Conservation (phyloP, 2,888 invertebrate genomes). For the Eupithecia subumbrata region DNA sequence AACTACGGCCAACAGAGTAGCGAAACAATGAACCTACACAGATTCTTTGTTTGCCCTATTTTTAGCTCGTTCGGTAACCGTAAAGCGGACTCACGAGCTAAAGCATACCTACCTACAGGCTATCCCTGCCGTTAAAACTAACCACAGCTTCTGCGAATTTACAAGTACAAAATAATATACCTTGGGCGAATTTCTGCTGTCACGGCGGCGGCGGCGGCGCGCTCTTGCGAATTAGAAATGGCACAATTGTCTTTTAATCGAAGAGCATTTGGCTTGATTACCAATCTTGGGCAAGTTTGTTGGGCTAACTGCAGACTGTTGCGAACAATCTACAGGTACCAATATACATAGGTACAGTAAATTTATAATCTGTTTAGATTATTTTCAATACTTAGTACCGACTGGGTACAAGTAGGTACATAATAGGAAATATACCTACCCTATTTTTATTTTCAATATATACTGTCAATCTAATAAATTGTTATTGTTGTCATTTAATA, state of each 20-base stretch:
- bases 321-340: too few species aligned
- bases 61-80: slow-evolving; percentile 5
- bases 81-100: not conserved
- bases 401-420: too few species aligned
- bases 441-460: too few species aligned
- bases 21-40: slow-evolving; percentile 11
- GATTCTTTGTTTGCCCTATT: slow-evolving; percentile 10
- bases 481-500: too few species aligned
- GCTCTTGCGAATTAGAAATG: not conserved
- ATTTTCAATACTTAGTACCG: too few species aligned
- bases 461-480: too few species aligned
- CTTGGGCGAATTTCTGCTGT: not conserved
- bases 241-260: not conserved
- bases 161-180: not conserved
- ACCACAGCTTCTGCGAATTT: slow-evolving; percentile 6
- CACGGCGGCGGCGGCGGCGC: too few species aligned
- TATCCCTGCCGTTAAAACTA: slow-evolving; percentile 7
- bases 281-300: too few species aligned
- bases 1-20: not conserved
- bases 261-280: not conserved
- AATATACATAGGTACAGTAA: too few species aligned
- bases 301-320: too few species aligned
- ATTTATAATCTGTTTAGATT: too few species aligned
- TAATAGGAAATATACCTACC: too few species aligned
- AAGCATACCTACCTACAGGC: not conserved